A percentile compares a stretch with the other conserved stretches of the same genome.
Conservation (phyloP, 1,140 invertebrate species). For the roundworm (Caenorhabditis elegans) region WBcel235 BX284604.4:2645501-2646000, state of each 20-base stretch:
- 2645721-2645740: not conserved
- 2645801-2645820: too few species aligned
- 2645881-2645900: too few species aligned
- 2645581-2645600: not conserved
- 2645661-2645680: not conserved
- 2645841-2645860: too few species aligned
- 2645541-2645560: not conserved
- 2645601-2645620: not conserved
- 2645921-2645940: too few species aligned
- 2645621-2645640: not conserved
- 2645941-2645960: too few species aligned
- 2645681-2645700: not conserved
- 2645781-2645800: constrained; percentile 49
- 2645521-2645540: not conserved
- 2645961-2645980: too few species aligned
- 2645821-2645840: too few species aligned
- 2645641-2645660: not conserved
- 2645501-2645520: not conserved
- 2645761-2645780: not conserved
- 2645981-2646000: too few species aligned
- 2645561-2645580: not conserved
- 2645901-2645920: too few species aligned
- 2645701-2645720: not conserved
- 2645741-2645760: not conserved
- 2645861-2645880: too few species aligned